Evolutionary conservation across 2,113 vertebrate genomes (phyloP), one percentile per base, ranked within the genome.

Genomic region (Notarius lentiginosus): DNA sequence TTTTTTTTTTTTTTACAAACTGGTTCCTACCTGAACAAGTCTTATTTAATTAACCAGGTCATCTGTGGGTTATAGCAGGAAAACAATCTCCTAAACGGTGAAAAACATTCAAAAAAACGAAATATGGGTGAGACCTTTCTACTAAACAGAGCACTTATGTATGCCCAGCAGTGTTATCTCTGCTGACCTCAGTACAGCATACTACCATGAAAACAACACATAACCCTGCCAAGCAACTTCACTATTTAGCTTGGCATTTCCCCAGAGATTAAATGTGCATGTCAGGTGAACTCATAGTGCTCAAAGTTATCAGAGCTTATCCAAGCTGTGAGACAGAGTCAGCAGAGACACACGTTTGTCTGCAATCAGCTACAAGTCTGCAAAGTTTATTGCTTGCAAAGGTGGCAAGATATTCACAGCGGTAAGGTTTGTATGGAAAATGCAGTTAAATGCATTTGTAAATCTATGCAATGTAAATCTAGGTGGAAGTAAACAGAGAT

Each of bases 281-380:
- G 22, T 75, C 86, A 87, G 86, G 68, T 87, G 56, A 87, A 66
- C 86, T 83, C 61, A 14, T 20, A 61, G 30, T 7, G 1, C 61
- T 79, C 51, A 12, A 58, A 80, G 51, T 70, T 70, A 70, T 80
- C 63, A 27, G 58, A 51, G 72, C 47, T 56, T 47, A 41, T 60
- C 85, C 27, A 24, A 72, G 51, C 30, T 30, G 65, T 24, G 51
- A 24, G 17, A 41, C 47, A 18, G n/a, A 65, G 24, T 73, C 79
- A 73, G 65, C 20, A 68, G 9, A 79, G n/a, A 81, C 75, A 2
- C 34, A 72, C 18, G 34, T 66, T 15, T 15, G 41, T n/a, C 51
- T 73, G 66, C 79, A 20, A 49, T 70, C 17, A 47, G 53, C 0
- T 56, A 27, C 24, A 30, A 8, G 49, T 34, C 61, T 58, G 8